Conservation (phyloP, 2,888 invertebrate genomes). For the Heliconius sara region DNA sequence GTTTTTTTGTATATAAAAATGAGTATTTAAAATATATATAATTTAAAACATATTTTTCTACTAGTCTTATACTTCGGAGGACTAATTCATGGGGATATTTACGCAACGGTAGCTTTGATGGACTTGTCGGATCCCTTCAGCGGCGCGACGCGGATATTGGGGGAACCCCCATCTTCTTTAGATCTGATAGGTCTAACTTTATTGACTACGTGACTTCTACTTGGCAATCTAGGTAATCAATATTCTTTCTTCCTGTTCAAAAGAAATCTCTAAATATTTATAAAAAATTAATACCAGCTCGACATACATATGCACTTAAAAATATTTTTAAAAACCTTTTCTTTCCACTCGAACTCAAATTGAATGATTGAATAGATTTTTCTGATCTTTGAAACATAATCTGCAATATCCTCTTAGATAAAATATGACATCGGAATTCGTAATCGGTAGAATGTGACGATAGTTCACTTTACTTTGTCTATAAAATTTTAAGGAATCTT, state of each 20-base stretch:
- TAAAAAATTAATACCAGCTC: neutral
- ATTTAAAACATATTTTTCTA: neutral
- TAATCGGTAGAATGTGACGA: too few species aligned
- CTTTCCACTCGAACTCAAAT: too few species aligned
- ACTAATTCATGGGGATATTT: conserved; percentile 87
- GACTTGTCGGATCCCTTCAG: conserved; percentile 85
- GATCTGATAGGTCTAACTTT: conserved; percentile 84
- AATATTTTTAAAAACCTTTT: too few species aligned
- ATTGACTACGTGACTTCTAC: conserved; percentile 85
- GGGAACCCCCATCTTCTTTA: conserved; percentile 86
- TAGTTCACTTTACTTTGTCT: too few species aligned
- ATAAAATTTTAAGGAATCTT: too few species aligned
- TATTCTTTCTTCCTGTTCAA: neutral
- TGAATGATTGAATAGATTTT: too few species aligned
- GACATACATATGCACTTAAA: too few species aligned
- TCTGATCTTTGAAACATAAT: too few species aligned
- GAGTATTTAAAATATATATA: neutral
- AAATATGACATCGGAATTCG: too few species aligned
- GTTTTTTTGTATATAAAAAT: too few species aligned
- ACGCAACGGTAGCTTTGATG: conserved; percentile 86
- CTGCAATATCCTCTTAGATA: too few species aligned
- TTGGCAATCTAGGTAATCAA: conserved; percentile 84
- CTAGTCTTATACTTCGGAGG: conserved; percentile 72
- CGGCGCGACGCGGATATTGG: conserved; percentile 85
- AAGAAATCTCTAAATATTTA: too few species aligned